Evolutionary conservation across 2,888 invertebrate genomes (phyloP).

Genomic region (Hydropsyche betteni): DNA sequence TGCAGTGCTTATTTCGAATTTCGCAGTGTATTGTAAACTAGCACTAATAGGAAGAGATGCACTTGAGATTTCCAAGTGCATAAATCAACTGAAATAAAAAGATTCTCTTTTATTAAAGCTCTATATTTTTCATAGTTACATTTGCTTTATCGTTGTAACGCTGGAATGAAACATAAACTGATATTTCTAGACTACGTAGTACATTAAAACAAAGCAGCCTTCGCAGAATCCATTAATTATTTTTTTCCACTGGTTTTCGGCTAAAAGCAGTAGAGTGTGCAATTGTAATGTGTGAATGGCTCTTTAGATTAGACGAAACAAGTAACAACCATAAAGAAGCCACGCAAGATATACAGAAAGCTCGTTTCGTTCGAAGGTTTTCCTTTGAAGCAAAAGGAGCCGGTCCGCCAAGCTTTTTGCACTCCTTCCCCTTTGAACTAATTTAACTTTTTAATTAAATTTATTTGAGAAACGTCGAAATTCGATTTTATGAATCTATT

Average conservation of each 20-base stretch:
- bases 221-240: background rate
- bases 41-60: too few relatives aligned
- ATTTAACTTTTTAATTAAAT: slow-evolving; percentile 35
- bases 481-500: background rate
- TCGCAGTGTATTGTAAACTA: too few relatives aligned
- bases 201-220: background rate
- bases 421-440: background rate
- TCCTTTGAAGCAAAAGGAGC: background rate
- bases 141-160: too few relatives aligned
- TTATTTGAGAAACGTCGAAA: slow-evolving; percentile 6
- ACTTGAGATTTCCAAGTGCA: too few relatives aligned
- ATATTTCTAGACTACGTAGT: too few relatives aligned
- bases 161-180: too few relatives aligned
- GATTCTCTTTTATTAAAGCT: too few relatives aligned
- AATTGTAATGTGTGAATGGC: too few relatives aligned
- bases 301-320: background rate
- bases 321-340: background rate
- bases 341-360: slow-evolving; percentile 10
- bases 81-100: too few relatives aligned
- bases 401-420: background rate
- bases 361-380: background rate
- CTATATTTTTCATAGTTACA: too few relatives aligned
- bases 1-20: too few relatives aligned
- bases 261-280: background rate
- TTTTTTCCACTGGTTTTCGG: background rate